These are phyloP conservation scores for Daubentonia madagascariensis DNA, from an alignment of 2,113 vertebrate genomes.

Conservation along the genomic window DNA sequence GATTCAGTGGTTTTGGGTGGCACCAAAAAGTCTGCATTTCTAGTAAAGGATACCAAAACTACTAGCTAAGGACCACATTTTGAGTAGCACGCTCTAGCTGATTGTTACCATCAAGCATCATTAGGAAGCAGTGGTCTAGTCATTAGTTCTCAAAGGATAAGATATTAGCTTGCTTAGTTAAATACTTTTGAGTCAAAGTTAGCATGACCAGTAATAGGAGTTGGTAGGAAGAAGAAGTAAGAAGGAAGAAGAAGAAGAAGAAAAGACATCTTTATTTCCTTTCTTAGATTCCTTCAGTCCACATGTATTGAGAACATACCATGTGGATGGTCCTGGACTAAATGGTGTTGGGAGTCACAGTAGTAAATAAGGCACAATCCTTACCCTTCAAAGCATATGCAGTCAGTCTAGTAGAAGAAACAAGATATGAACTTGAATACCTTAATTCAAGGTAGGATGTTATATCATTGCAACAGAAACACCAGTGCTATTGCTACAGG, in stretches of 20 bases:
- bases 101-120: not conserved
- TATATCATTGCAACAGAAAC: not conserved
- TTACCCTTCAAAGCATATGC: not conserved
- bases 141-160: not conserved
- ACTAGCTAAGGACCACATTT: not conserved
- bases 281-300: not conserved
- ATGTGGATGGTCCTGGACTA: not conserved
- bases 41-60: not conserved
- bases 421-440: not conserved
- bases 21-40: not conserved
- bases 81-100: not conserved
- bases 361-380: not conserved
- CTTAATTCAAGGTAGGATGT: not conserved
- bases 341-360: not conserved
- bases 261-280: not conserved
- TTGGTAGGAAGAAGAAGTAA: accelerated
- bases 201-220: not conserved
- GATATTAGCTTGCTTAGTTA: not conserved
- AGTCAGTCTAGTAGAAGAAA: not conserved
- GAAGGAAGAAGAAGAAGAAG: not conserved
- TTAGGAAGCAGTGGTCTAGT: not conserved
- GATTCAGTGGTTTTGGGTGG: not conserved
- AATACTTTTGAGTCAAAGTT: not conserved
- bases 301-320: not conserved
- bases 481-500: accelerated